These are phyloP conservation scores for Pollachius pollachius DNA, from an alignment of 2,113 vertebrate genomes.

Conservation along the genomic window DNA sequence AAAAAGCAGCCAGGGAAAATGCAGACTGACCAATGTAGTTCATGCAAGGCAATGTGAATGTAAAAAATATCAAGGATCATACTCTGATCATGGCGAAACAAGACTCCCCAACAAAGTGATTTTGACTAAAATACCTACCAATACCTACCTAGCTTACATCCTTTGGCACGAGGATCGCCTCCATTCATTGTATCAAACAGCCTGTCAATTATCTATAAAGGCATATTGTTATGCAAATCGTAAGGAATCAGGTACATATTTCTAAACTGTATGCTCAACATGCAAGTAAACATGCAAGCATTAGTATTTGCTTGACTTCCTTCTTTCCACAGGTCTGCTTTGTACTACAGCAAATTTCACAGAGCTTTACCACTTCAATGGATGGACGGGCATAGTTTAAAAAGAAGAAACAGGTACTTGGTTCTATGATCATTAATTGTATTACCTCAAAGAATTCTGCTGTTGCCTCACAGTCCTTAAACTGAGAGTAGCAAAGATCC, in stretches of 20 bases:
- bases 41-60: too few species aligned
- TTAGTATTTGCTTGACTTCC: too few species aligned
- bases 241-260: constrained; percentile 2
- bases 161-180: not conserved
- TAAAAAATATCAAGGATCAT: too few species aligned
- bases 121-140: not conserved
- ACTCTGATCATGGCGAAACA: too few species aligned
- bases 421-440: not conserved
- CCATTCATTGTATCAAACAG: constrained; percentile 7
- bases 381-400: not conserved
- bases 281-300: not conserved
- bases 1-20: too few species aligned
- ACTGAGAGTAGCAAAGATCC: not conserved
- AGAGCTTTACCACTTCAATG: not conserved
- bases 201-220: constrained; percentile 10
- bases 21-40: too few species aligned
- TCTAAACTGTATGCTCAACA: constrained; percentile 9
- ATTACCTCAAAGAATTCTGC: constrained; percentile 39
- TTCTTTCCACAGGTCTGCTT: too few species aligned
- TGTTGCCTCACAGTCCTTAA: constrained; percentile 16
- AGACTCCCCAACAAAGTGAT: too few species aligned
- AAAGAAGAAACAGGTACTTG: not conserved
- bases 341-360: not conserved
- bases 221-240: constrained; percentile 2
- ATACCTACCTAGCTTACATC: constrained; percentile 1